Conservation (phyloP, 2,888 invertebrate genomes). For the Drosophila anomelani region DNA sequence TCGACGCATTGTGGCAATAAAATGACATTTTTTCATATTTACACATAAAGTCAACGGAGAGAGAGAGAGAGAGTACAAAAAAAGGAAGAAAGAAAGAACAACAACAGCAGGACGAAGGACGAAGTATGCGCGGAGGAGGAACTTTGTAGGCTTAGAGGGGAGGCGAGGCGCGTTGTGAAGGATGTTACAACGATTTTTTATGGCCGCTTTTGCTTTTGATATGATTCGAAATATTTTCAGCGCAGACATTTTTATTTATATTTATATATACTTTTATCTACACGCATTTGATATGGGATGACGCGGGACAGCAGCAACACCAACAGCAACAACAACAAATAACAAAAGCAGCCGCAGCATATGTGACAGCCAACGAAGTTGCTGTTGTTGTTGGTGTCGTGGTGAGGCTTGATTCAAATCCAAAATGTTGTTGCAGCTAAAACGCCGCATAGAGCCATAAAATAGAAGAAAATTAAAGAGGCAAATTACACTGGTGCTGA, state of each 20-base stretch:
- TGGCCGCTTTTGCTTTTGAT: constrained; percentile 52
- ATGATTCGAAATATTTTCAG: constrained; percentile 66
- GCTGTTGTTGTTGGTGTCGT: constrained; percentile 26
- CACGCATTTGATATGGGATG: constrained; percentile 48
- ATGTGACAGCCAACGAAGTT: constrained; percentile 53
- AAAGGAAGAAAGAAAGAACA: constrained; percentile 2
- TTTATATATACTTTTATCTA: constrained; percentile 36
- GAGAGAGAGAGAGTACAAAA: constrained; percentile 33
- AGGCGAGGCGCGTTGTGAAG: constrained; percentile 17
- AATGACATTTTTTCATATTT: constrained; percentile 78
- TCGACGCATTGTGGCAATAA: constrained; percentile 77
- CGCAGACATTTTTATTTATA: constrained; percentile 65
- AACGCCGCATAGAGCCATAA: constrained; percentile 46
- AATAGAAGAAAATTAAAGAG: constrained; percentile 29
- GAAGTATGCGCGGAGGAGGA: background rate
- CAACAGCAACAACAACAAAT: constrained; percentile 4
- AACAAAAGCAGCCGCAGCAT: constrained; percentile 31
- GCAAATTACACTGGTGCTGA: constrained; percentile 27
- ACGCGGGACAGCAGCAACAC: constrained; percentile 44
- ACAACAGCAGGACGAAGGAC: constrained; percentile 3
- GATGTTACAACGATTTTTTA: constrained; percentile 57
- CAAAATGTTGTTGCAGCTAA: constrained; percentile 53
- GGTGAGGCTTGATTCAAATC: constrained; percentile 47
- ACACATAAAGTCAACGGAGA: constrained; percentile 72
- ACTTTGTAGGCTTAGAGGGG: constrained; percentile 18